phyloP scores from a whole-genome alignment of 2,888 invertebrate species.

The Eupithecia abbreviata region DNA sequence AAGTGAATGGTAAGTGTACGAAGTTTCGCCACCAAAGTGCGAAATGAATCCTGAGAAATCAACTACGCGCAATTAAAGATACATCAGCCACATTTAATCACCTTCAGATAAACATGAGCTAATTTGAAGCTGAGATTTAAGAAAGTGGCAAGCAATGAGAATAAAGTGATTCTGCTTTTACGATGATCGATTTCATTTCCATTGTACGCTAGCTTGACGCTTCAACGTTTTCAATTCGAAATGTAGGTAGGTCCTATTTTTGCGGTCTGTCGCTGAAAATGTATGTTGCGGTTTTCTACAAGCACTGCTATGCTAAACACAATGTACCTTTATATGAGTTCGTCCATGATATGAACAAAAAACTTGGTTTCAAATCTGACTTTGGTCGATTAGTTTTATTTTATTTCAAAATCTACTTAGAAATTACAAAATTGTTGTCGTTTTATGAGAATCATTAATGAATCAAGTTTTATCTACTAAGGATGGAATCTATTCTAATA shows the following conservation, averaged over 20 bases:
- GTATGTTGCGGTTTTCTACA: background rate
- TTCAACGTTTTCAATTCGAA: background rate
- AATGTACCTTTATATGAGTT: background rate
- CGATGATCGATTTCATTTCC: background rate
- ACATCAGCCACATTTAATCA: conserved; percentile 24
- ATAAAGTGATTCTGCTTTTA: background rate
- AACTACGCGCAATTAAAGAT: conserved; percentile 16
- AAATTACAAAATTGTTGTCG: conserved; percentile 5
- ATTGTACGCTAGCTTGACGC: background rate
- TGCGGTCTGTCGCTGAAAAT: background rate
- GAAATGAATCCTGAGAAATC: conserved; percentile 14
- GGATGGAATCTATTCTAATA: conserved; percentile 30
- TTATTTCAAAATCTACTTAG: conserved; percentile 4
- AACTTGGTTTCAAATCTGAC: background rate
- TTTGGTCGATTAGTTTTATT: background rate
- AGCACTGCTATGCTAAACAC: background rate
- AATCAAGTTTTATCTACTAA: conserved; percentile 14
- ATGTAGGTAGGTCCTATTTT: background rate
- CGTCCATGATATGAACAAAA: background rate
- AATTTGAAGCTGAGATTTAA: conserved; percentile 7
- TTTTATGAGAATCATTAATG: conserved; percentile 10
- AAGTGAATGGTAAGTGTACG: background rate
- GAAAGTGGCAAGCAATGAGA: background rate
- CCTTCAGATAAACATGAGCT: conserved; percentile 9
- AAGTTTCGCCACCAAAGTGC: background rate